Evolutionary conservation across 2,797 vertebrate genomes (phyloP), one percentile per base, ranked within the genome.

Genomic region (Acrossocheilus fasciatus): DNA sequence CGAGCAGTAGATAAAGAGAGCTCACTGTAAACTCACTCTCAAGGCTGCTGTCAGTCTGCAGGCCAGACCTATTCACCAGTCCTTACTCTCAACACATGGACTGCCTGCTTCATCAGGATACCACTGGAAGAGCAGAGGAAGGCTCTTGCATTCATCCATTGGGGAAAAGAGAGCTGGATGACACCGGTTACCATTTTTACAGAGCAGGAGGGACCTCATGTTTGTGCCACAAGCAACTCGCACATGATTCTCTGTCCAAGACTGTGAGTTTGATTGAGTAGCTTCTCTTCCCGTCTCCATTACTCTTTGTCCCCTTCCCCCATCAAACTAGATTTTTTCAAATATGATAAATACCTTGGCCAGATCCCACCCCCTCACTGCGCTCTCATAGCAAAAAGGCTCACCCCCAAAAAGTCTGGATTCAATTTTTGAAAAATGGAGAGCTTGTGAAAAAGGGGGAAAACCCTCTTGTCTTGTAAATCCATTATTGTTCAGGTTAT

Each of bases 361-460:
- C 81, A 83, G 62, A 85, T 85, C 87, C 84, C 80, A 92, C 85
- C 81, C 87, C 75, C 83, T 83, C 76, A 11, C 86, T 75, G 82
- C 86, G 76, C 89, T 80, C 88, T 86, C 88, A 87, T 11, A 84
- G 88, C 82, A 88, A 73, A 80, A 91, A 86, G 81, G 85, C 87
- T 88, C 17, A 43, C 36, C n/a, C 89, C 89, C 83, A 84, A 89
- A 70, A 43, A 83, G 92, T 95, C 94, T 95, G 95, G 92, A 93
- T 95, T 95, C 91, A 93, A 94, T 95, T 95, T 94, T 89, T 92
- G 91, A 91, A 91, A 95, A 93, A 94, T 90, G 88, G 93, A 94
- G 91, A 92, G 90, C 89, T 92, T 92, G 90, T 91, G 92, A 91
- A 91, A 91, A 86, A 83, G 47, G 36, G 73, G 54, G 54, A 84